Base-by-base conservation (phyloP, 1,140 invertebrate genomes). In the Linepithema humile region DNA sequence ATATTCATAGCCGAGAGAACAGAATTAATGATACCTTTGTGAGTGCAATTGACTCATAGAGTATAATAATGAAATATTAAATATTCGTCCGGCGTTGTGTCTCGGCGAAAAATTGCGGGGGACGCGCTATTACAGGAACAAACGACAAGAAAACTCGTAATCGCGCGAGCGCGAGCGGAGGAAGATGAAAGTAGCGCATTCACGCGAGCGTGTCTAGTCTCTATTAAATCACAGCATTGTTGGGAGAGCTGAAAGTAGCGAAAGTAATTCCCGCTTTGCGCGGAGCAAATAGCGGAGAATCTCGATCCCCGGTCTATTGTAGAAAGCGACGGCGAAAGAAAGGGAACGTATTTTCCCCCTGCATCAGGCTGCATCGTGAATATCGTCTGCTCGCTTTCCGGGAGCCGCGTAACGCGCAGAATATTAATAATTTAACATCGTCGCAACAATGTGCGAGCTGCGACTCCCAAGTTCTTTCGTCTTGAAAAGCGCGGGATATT, bases 221-320 rank as follows among this genome's bases (percentile, higher is more conserved):
- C 70, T 70, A 82, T 88, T 78, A 82, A 77, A 85, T 85, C 83
- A 85, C 72, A 45, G 62, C 53, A 70, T 77, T 59, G 72, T 83
- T 55, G 69, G 67, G 69, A 77, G 83, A 88, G 85, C 72, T 83
- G 87, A 88, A 88, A 88, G 87, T 75, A 88, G 87, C 87, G 87
- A 88, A 88, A 88, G 87, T 88, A 88, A 88, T 88, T 87, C 73
- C 43, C 65, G 38, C 40, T 32, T 5, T 15, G 62, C 45, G 73
- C 45, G 45, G 9, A 38, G 59, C 73, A 57, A 32, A 86, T 75
- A 53, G 82, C 62, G 10, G 38, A 55, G 85, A 69, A 87, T 87
- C 85, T 70, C 85, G 69, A 84, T 74, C 59, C 45, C 65, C 73
- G 23, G 45, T 77, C 67, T 67, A 69, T 84, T 67, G 80, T 73